Evolutionary conservation across 2,113 vertebrate species (phyloP).

Genomic region (Indicator maculatus): DNA sequence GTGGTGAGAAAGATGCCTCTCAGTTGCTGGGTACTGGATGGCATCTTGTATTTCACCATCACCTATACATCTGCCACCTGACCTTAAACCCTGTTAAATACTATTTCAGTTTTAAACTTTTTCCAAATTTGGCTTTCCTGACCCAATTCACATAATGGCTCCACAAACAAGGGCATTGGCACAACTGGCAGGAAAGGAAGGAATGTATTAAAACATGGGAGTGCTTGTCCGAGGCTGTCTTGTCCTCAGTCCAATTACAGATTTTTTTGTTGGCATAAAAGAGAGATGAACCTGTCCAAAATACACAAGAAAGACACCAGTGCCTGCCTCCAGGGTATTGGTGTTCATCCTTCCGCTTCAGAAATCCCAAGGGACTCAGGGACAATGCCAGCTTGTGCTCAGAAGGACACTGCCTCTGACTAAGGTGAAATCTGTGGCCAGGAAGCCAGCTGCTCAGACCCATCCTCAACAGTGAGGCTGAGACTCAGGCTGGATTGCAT

Average conservation of each 20-base stretch:
- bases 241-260: not conserved
- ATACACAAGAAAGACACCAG: not conserved
- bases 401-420: not conserved
- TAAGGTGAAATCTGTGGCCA: not conserved
- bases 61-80: not conserved
- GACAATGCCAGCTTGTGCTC: not conserved
- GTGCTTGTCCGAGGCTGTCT: not conserved
- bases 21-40: not conserved
- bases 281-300: not conserved
- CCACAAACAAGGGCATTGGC: not conserved
- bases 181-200: not conserved
- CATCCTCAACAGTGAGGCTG: not conserved
- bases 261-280: not conserved
- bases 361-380: not conserved
- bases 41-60: not conserved
- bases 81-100: not conserved
- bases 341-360: not conserved
- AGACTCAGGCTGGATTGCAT: not conserved
- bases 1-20: not conserved
- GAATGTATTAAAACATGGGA: not conserved
- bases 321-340: not conserved
- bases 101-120: not conserved
- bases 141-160: not conserved
- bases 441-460: not conserved
- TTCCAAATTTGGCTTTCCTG: not conserved